Base-by-base conservation (phyloP, 2,888 invertebrate species). In the Dicranocentrus wangi region DNA sequence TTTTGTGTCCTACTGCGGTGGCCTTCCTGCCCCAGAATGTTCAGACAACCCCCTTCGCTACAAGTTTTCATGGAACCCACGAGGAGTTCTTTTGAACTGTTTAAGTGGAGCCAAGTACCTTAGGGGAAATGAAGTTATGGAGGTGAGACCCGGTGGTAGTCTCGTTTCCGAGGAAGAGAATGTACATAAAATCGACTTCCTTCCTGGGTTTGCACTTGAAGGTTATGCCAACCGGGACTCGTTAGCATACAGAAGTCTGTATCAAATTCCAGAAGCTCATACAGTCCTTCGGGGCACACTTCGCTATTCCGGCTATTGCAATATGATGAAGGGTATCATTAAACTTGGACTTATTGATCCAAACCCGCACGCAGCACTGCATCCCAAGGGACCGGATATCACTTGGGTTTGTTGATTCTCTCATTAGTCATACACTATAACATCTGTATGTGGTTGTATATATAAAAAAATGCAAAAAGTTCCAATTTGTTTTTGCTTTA, bases 151-250 rank as follows among this genome's bases (percentile, higher is more conserved):
- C 0, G 93, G 94, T 27, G 97, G 97, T 2, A 98, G 98, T 0
- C 94, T 94, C 82, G 90, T 99, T 43, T 71, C 71, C 2, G 76
- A 76, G 5, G 76, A 77, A n/a, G 93, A 96, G 0, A 91, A 93
- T 5, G 92, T 94, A 0, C 92, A 93, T 55, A 91, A 92, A 0
- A 90, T 98, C 70, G 93, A 95, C 88, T 99, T 99, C 89, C 90
- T 99, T 72, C 99, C 99, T 0, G 99, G 98, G 0, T 97, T 99
- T 88, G 95, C 96, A 15, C 91, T 99, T 72, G 98, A 99, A 90
- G 98, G 98, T 0, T 98, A 95, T 88, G 97, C 99, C 0, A 99
- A 99, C 90, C 91, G 99, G 78, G 99, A 99, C 89, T 98, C 98
- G 76, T 95, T 95, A 0, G 91, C 93, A 47, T 99, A 99, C 88